These are phyloP conservation scores for Notodonta ziczac DNA, from an alignment of 2,888 invertebrate species.

Conservation along the genomic window DNA sequence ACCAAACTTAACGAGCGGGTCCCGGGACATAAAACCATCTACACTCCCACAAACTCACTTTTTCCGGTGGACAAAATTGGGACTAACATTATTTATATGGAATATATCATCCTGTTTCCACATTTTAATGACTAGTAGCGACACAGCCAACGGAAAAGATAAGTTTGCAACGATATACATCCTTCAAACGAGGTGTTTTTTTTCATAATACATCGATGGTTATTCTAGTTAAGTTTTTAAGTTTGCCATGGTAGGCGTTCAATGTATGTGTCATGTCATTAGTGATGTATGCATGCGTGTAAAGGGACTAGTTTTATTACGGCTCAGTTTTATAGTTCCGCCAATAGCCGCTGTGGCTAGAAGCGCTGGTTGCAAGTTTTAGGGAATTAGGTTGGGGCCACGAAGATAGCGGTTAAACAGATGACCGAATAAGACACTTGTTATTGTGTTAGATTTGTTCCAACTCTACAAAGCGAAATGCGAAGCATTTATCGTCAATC, in stretches of 20 bases:
- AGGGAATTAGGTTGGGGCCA: conserved; percentile 59
- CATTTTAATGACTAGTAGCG: not conserved
- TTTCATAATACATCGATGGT: conserved; percentile 28
- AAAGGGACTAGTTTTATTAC: conserved; percentile 71
- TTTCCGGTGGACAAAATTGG: not conserved
- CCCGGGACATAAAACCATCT: conserved; percentile 38
- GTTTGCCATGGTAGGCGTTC: conserved; percentile 28
- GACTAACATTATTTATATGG: not conserved
- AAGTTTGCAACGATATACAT: conserved; percentile 26
- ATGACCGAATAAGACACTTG: conserved; percentile 10
- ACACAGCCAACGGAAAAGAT: conserved; percentile 17
- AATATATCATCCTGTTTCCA: not conserved
- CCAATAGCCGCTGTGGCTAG: conserved; percentile 58
- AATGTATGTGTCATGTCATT: conserved; percentile 61
- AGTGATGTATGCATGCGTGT: conserved; percentile 76
- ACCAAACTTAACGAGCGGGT: conserved; percentile 53
- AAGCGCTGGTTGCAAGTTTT: conserved; percentile 73
- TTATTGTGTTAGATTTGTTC: too few relatives aligned
- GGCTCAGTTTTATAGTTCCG: conserved; percentile 73
- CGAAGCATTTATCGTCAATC: too few relatives aligned
- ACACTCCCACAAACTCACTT: conserved; percentile 6
- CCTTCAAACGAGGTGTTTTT: conserved; percentile 23
- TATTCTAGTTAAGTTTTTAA: not conserved
- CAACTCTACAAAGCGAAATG: too few relatives aligned
- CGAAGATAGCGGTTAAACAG: conserved; percentile 23